A percentile compares a stretch with the other conserved stretches of the same genome.
These are phyloP conservation scores for Tringa solitaria DNA, from an alignment of 2,113 vertebrate genomes.

Conservation along the genomic window DNA sequence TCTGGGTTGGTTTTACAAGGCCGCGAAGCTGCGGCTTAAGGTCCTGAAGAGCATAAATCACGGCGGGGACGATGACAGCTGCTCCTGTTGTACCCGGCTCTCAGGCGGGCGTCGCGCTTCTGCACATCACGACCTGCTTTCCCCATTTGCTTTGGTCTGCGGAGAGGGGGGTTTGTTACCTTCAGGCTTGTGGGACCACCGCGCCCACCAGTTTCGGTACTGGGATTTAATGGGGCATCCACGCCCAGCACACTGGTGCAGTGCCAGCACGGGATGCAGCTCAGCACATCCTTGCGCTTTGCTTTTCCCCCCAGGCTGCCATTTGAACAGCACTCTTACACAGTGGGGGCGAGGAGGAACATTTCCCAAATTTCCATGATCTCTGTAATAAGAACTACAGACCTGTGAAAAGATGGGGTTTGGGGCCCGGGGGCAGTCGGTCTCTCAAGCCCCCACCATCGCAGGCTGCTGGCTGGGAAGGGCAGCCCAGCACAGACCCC, in stretches of 20 bases:
- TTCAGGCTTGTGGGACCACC: not conserved
- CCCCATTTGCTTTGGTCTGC: not conserved
- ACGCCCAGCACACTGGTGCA: no score
- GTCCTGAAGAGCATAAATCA: constrained; percentile 11
- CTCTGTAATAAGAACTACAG: not conserved
- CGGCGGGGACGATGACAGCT: not conserved
- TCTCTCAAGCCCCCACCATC: not conserved
- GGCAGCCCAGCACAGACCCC: not conserved
- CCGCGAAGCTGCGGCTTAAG: not conserved
- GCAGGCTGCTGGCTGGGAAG: rapidly evolving
- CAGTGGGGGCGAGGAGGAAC: rapidly evolving
- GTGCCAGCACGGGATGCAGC: not conserved
- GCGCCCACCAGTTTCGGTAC: not conserved
- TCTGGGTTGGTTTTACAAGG: not conserved
- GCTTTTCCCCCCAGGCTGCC: not conserved
- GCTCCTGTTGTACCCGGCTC: not conserved
- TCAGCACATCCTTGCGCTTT: not conserved
- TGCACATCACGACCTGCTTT: not conserved
- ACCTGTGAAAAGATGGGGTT: no score
- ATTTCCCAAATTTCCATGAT: not conserved
- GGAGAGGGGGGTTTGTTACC: not conserved
- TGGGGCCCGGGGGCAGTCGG: rapidly evolving
- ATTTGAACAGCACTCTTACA: not conserved
- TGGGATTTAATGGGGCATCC: not conserved
- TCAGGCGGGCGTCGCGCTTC: not conserved